phyloP scores from a whole-genome alignment of 2,888 invertebrate genomes.

The Megastigmus dorsalis region DNA sequence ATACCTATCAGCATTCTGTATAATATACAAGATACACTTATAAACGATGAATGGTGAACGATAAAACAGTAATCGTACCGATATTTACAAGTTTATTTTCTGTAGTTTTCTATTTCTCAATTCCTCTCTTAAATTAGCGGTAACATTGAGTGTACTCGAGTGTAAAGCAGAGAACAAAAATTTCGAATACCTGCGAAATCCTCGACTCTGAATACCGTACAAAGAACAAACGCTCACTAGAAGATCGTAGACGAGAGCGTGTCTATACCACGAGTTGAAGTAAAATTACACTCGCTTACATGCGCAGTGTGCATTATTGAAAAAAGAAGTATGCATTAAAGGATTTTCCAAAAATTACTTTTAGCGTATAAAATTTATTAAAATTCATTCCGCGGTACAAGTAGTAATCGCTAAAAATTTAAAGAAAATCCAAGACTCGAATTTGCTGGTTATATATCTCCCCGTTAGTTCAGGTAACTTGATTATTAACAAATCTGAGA shows the following conservation, averaged over 20 bases:
- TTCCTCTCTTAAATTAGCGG: slow-evolving; percentile 59
- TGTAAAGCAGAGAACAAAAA: neutral
- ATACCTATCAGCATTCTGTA: neutral
- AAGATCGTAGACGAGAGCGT: neutral
- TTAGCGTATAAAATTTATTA: too few species aligned
- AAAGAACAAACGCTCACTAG: slow-evolving; percentile 9
- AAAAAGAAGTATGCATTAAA: too few species aligned
- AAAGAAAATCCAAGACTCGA: too few species aligned
- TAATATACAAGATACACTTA: slow-evolving; percentile 4
- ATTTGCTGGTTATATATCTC: too few species aligned
- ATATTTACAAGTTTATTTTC: slow-evolving; percentile 13
- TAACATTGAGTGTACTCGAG: slow-evolving; percentile 55
- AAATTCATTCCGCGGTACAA: too few species aligned
- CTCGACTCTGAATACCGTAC: neutral
- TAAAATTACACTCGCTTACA: too few species aligned
- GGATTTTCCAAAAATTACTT: too few species aligned
- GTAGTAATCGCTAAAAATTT: too few species aligned
- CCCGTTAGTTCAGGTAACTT: too few species aligned
- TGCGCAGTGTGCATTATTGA: too few species aligned
- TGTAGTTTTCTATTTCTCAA: slow-evolving; percentile 53
- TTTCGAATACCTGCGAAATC: neutral
- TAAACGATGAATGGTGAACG: slow-evolving; percentile 1
- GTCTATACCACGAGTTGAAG: too few species aligned
- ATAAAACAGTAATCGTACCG: slow-evolving; percentile 10
- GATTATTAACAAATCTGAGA: too few species aligned